Evolutionary conservation across 23 tunicate genomes (phyloP), one percentile per base, ranked within the genome.

Genomic region (Halocynthia roretzi): DNA sequence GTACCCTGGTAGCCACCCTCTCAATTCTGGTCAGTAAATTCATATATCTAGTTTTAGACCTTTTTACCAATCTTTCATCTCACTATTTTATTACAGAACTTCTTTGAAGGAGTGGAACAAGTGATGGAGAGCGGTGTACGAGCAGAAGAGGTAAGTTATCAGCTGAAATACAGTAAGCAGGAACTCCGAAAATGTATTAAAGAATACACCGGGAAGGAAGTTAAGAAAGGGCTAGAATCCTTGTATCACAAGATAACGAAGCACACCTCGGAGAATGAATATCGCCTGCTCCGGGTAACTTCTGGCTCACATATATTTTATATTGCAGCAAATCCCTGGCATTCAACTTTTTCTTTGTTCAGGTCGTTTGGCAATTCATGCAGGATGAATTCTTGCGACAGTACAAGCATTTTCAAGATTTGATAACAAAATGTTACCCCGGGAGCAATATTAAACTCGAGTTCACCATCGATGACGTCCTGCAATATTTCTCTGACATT

Each of bases 281-380:
- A 89, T 63, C 69, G 82, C 22, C 71, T 94, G 52, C 74, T 71
- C n/a, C 82, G 80, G 84, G 93, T 91, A 50, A 54, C 56, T 51
- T 60, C 17, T 60, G 64, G n/a, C 4, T 60, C 4, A 60, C 17
- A 15, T 60, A 17, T 15, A 60, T 15, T 17, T 60, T 17, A 60
- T 15, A 60, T 18, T 15, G 2, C 20, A n/a, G 72, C 15, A 21
- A 68, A 68, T n/a, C 52, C 14, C 51, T 21, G 2, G 72, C 72
- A 68, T n/a, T 68, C 20, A 21, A 68, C 51, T 68, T 40, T 78
- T 65, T 77, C 49, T 80, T 51, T 57, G 19, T 72, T 56, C 71
- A 87, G 94, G 99, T 94, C 60, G 94, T 94, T 5, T 94, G 99
- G 99, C 90, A 85, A 54, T 81, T 84, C 73, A 94, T 94, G 99